Conservation (phyloP, 2,888 invertebrate species). For the Andrena haemorrhoa region DNA sequence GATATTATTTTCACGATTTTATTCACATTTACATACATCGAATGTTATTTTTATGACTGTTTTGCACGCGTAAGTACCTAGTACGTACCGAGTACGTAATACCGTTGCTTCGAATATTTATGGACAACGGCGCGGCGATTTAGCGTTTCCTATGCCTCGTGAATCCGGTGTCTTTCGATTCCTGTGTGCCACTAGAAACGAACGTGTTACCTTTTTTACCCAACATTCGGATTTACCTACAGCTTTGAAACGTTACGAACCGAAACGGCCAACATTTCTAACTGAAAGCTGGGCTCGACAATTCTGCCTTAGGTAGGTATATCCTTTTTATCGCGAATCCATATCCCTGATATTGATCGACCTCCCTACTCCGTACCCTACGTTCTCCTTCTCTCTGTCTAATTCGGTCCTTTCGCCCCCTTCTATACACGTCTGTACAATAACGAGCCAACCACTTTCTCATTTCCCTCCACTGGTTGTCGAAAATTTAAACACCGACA, state of each 20-base stretch:
- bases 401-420: not conserved
- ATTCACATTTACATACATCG: slow-evolving; percentile 65
- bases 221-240: not conserved
- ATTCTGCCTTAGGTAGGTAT: not conserved
- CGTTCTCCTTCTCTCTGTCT: not conserved
- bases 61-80: slow-evolving; percentile 49
- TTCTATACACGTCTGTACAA: not conserved
- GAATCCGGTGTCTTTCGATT: slow-evolving; percentile 52
- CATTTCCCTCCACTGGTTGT: not conserved
- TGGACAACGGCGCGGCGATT: slow-evolving; percentile 32
- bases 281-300: slow-evolving; percentile 12
- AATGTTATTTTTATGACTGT: slow-evolving; percentile 69
- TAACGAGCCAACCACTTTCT: not conserved
- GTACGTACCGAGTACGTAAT: slow-evolving; percentile 52
- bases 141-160: slow-evolving; percentile 26
- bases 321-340: not conserved
- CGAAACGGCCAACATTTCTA: not conserved
- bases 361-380: no score
- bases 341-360: not conserved
- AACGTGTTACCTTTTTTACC: not conserved
- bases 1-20: slow-evolving; percentile 52
- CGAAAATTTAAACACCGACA: not conserved
- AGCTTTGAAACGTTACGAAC: not conserved
- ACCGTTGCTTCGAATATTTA: slow-evolving; percentile 40
- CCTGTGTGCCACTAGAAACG: slow-evolving; percentile 5